Percentiles rank a stretch among this genome's conserved stretches.
Conservation (phyloP, 1,140 invertebrate species). For the Laupala kohalensis region DNA sequence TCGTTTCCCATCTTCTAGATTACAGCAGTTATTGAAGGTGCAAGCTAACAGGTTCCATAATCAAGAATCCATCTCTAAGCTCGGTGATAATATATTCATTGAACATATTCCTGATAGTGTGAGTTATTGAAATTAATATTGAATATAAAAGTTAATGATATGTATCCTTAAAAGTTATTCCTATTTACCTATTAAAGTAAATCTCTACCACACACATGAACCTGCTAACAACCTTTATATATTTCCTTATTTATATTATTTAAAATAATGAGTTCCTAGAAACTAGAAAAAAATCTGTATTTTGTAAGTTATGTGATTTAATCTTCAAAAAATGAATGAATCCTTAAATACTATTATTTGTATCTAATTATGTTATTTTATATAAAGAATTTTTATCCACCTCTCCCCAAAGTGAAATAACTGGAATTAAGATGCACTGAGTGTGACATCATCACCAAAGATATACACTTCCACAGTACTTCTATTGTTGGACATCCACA, state of each 20-base stretch:
- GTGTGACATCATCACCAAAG: no score
- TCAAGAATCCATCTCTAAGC: constrained; percentile 24
- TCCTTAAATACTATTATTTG: no score
- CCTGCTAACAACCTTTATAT: background rate
- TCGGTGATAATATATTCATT: constrained; percentile 40
- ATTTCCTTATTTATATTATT: background rate
- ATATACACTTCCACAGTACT: no score
- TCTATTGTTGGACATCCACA: no score
- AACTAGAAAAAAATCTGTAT: no score
- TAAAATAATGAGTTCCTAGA: no score
- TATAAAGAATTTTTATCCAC: no score
- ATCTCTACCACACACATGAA: background rate
- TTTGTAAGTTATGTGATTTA: no score
- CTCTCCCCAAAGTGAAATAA: no score
- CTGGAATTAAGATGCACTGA: no score
- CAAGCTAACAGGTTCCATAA: constrained; percentile 21
- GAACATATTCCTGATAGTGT: constrained; percentile 44
- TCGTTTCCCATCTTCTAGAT: constrained; percentile 52
- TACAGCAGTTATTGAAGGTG: constrained; percentile 34
- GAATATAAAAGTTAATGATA: background rate
- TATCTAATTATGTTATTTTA: no score
- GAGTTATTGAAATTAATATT: constrained; percentile 21
- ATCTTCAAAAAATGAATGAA: no score
- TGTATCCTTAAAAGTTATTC: background rate
- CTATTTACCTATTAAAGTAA: background rate